Conservation (phyloP, 2,888 invertebrate species). For the Lasioglossum zephyrum region DNA sequence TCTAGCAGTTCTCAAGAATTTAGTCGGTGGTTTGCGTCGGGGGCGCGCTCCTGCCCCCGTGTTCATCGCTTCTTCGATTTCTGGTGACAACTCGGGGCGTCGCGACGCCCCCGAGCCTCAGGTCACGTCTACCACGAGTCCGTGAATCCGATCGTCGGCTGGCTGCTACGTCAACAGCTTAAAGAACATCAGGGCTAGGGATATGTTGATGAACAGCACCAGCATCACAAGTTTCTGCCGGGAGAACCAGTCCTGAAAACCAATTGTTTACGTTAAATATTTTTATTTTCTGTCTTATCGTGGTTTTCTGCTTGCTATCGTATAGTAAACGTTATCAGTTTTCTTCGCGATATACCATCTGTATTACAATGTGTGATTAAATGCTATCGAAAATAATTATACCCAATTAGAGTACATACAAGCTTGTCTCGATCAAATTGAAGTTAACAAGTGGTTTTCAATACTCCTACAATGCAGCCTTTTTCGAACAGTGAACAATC, state of each 20-base stretch:
- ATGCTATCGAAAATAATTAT: background rate
- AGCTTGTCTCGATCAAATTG: background rate
- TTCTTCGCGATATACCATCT: background rate
- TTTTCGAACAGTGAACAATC: background rate
- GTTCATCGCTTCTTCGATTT: slow-evolving; percentile 53
- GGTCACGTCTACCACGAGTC: slow-evolving; percentile 81
- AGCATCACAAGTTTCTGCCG: slow-evolving; percentile 97
- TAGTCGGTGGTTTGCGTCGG: slow-evolving; percentile 22
- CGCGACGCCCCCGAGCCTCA: slow-evolving; percentile 67
- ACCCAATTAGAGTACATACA: background rate
- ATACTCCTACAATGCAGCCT: background rate
- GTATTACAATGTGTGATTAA: background rate
- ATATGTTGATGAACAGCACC: slow-evolving; percentile 97
- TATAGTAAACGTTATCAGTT: background rate
- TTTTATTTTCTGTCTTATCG: background rate
- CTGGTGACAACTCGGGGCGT: slow-evolving; percentile 64
- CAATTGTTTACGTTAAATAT: slow-evolving; percentile 1
- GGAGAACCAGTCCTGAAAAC: slow-evolving; percentile 96
- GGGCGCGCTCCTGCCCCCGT: slow-evolving; percentile 42
- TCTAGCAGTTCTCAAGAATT: slow-evolving; percentile 73
- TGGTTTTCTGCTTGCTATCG: background rate
- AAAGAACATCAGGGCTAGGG: slow-evolving; percentile 97
- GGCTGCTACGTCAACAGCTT: slow-evolving; percentile 96
- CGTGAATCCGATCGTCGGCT: slow-evolving; percentile 83
- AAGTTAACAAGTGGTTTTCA: background rate